Conservation (phyloP, 2,797 vertebrate genomes). For the Semaprochilodus insignis region DNA sequence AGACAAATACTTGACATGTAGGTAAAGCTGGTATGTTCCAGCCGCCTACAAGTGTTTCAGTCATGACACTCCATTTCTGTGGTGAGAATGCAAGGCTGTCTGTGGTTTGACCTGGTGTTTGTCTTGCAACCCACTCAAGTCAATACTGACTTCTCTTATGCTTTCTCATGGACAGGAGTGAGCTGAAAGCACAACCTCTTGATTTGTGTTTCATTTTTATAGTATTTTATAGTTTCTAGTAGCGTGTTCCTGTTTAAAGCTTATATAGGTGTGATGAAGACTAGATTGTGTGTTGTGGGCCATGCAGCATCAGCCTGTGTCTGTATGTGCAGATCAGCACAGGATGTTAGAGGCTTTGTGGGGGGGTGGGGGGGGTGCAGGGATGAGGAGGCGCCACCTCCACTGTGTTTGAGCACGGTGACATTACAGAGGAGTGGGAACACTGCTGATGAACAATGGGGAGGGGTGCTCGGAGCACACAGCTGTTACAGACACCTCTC, state of each 20-base stretch:
- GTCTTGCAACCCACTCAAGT: slow-evolving; percentile 41
- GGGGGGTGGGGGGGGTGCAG: slow-evolving; percentile 6
- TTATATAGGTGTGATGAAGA: slow-evolving; percentile 22
- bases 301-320: slow-evolving; percentile 23
- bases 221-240: neutral
- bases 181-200: neutral
- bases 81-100: slow-evolving; percentile 41
- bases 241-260: slow-evolving; percentile 1
- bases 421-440: slow-evolving; percentile 53
- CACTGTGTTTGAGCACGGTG: slow-evolving; percentile 38
- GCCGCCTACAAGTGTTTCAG: slow-evolving; percentile 47
- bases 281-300: slow-evolving; percentile 32
- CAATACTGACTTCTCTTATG: slow-evolving; percentile 15
- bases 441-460: slow-evolving; percentile 30
- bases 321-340: slow-evolving; percentile 42
- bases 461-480: slow-evolving; percentile 18
- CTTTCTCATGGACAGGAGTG: slow-evolving; percentile 14
- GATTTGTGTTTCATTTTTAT: neutral
- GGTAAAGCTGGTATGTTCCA: slow-evolving; percentile 43
- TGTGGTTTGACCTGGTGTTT: slow-evolving; percentile 52
- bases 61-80: slow-evolving; percentile 34
- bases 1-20: slow-evolving; percentile 22
- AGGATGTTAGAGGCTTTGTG: slow-evolving; percentile 54
- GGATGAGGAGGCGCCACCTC: slow-evolving; percentile 44
- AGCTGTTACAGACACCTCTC: slow-evolving; percentile 47